Conservation (phyloP, 2,888 invertebrate species). For the Acleris sparsana region DNA sequence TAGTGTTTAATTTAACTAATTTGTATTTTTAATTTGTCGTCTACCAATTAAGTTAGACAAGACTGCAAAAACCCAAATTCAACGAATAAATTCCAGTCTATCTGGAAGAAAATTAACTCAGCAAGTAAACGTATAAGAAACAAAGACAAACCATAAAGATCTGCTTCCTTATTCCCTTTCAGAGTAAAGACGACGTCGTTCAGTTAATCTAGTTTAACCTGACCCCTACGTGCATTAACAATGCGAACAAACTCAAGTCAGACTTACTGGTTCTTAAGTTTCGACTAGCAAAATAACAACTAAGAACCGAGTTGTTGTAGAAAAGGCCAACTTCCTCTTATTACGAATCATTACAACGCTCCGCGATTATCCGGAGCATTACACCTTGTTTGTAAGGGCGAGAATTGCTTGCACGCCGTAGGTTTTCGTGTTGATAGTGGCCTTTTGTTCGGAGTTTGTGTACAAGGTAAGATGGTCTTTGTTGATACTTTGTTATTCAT, state of each 20-base stretch:
- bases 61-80: neutral
- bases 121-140: conserved; percentile 4
- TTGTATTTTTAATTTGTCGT: no score
- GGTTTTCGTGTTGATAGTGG: conserved; percentile 19
- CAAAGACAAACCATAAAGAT: conserved; percentile 27
- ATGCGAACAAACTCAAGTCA: no score
- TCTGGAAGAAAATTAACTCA: neutral
- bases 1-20: no score
- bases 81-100: neutral
- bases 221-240: no score
- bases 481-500: conserved; percentile 13
- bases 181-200: no score
- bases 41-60: no score
- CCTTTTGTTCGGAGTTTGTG: conserved; percentile 19
- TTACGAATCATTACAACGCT: conserved; percentile 39
- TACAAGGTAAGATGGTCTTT: conserved; percentile 16
- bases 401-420: conserved; percentile 18
- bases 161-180: neutral
- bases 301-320: conserved; percentile 30
- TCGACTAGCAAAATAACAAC: neutral
- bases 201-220: no score
- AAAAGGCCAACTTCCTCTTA: conserved; percentile 35
- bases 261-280: no score
- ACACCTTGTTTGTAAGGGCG: conserved; percentile 25
- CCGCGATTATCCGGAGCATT: conserved; percentile 35